phyloP scores from a whole-genome alignment of 2,888 invertebrate genomes.

The Serrognathus titanus region DNA sequence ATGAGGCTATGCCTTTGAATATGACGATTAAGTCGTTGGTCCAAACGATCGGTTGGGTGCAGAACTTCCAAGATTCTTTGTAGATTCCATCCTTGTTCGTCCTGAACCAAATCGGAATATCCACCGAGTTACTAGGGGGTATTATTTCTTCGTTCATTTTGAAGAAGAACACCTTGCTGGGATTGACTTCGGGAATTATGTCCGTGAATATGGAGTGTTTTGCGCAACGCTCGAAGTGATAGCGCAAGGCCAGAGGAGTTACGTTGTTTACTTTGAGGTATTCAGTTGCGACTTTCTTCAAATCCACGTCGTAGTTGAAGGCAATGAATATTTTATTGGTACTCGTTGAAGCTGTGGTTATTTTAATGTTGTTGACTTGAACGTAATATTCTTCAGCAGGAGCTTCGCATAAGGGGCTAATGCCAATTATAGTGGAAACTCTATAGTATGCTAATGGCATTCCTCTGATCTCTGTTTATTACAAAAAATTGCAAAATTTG shows the following conservation, averaged over 20 bases:
- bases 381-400: not conserved
- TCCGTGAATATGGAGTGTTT: constrained; percentile 12
- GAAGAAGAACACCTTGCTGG: constrained; percentile 19
- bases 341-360: not conserved
- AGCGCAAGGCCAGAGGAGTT: constrained; percentile 28
- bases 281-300: constrained; percentile 17
- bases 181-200: constrained; percentile 4
- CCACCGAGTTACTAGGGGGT: constrained; percentile 12
- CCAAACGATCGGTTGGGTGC: constrained; percentile 20
- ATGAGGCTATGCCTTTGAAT: constrained; percentile 8
- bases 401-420: not conserved
- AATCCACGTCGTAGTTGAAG: constrained; percentile 27
- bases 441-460: no score
- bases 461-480: no score
- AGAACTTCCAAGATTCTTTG: constrained; percentile 12
- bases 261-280: constrained; percentile 30
- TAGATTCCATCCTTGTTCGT: constrained; percentile 6
- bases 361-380: not conserved
- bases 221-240: constrained; percentile 23
- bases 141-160: constrained; percentile 21
- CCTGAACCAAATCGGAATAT: constrained; percentile 23
- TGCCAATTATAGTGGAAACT: no score
- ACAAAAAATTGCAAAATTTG: no score
- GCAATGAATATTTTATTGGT: constrained; percentile 20
- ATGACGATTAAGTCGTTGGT: constrained; percentile 13